These are phyloP conservation scores for Rhombomys opimus DNA, from an alignment of 2,113 vertebrate species.

Conservation along the genomic window DNA sequence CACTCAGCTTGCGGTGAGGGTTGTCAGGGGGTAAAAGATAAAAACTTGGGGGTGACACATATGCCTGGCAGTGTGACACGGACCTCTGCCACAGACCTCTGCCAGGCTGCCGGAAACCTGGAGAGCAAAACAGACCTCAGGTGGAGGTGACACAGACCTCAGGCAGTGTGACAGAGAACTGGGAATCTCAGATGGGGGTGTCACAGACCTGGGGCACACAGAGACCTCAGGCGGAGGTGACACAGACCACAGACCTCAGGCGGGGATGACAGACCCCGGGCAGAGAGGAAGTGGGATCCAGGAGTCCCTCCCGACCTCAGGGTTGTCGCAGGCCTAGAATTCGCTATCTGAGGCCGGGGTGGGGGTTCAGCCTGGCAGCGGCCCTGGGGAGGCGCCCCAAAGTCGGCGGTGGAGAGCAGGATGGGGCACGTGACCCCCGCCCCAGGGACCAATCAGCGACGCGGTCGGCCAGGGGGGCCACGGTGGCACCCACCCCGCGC, in stretches of 20 bases:
- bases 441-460: slow-evolving; percentile 66
- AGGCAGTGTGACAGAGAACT: background rate
- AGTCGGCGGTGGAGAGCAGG: slow-evolving; percentile 27
- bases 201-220: background rate
- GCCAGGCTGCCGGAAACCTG: background rate
- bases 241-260: background rate
- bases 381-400: slow-evolving; percentile 60
- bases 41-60: background rate
- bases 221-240: background rate
- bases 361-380: background rate
- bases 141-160: background rate
- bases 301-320: background rate
- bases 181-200: background rate
- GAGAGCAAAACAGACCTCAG: background rate
- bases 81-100: background rate
- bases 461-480: slow-evolving; percentile 51
- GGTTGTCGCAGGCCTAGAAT: background rate
- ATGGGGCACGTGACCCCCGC: slow-evolving; percentile 64
- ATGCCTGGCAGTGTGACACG: background rate
- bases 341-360: background rate
- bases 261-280: background rate
- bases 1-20: background rate
- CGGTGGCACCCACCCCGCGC: slow-evolving; percentile 63
- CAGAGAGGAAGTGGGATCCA: background rate
- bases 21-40: background rate